Conservation (phyloP, 2,797 vertebrate species). For the Pogonophryne albipinna region DNA sequence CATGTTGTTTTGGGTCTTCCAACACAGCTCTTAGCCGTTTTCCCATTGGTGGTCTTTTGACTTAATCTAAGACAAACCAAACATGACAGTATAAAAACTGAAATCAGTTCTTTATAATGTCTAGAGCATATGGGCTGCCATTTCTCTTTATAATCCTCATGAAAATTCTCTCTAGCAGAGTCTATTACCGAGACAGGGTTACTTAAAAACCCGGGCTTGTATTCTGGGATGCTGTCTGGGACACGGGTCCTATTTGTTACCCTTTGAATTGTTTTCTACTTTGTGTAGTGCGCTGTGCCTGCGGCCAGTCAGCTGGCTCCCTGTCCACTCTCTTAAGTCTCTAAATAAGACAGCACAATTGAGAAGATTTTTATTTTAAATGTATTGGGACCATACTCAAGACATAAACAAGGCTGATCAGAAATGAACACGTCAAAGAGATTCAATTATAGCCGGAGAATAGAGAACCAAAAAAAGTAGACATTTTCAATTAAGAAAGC, state of each 20-base stretch:
- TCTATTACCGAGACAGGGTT: constrained; percentile 58
- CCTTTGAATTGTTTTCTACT: constrained; percentile 72
- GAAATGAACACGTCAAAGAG: constrained; percentile 52
- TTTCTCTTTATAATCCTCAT: constrained; percentile 65
- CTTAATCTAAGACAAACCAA: constrained; percentile 63
- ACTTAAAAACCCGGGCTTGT: constrained; percentile 21
- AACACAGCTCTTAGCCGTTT: constrained; percentile 46
- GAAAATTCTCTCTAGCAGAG: constrained; percentile 58
- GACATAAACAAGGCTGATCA: constrained; percentile 55
- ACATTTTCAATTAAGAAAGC: constrained; percentile 41
- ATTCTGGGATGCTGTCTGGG: constrained; percentile 40
- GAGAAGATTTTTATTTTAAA: constrained; percentile 30
- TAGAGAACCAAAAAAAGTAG: constrained; percentile 29
- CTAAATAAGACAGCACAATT: constrained; percentile 58
- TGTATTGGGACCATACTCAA: constrained; percentile 18
- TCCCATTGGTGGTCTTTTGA: constrained; percentile 46
- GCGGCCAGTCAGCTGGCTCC: constrained; percentile 61
- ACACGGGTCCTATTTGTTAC: constrained; percentile 73
- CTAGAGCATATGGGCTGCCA: constrained; percentile 54
- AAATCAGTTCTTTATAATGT: constrained; percentile 47
- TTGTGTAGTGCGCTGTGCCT: constrained; percentile 67
- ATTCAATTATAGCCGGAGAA: constrained; percentile 46
- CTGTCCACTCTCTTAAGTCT: constrained; percentile 62
- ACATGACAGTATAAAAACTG: constrained; percentile 66
- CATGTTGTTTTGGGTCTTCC: constrained; percentile 61